A percentile compares a stretch with the other conserved stretches of the same genome.
phyloP scores from a whole-genome alignment of 1,140 invertebrate genomes.

The Penaeus japonicus region DNA sequence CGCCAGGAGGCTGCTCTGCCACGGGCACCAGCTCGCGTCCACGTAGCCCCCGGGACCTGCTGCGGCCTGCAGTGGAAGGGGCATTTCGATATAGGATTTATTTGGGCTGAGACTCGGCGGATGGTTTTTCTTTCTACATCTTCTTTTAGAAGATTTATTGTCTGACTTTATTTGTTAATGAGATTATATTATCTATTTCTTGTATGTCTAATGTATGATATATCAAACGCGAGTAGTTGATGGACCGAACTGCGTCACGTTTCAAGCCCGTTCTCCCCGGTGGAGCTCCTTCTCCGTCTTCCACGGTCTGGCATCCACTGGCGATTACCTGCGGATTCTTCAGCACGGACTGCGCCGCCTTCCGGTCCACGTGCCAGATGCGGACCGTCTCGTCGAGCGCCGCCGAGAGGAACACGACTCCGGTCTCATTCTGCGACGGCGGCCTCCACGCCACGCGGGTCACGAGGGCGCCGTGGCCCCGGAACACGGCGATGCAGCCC shows the following conservation, averaged over 20 bases:
- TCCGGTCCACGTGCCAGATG: constrained; percentile 35
- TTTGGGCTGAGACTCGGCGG: no score
- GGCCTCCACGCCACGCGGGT: constrained; percentile 33
- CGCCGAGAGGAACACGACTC: constrained; percentile 35
- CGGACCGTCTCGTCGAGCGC: constrained; percentile 44
- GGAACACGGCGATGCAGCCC: constrained; percentile 23
- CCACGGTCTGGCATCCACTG: background rate
- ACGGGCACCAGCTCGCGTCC: background rate
- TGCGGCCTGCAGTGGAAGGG: background rate
- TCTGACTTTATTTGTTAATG: no score
- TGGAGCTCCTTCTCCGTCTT: no score
- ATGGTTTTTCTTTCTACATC: no score
- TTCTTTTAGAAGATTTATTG: no score
- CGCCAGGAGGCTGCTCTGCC: background rate
- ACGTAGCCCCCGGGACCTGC: background rate
- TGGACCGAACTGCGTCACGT: no score
- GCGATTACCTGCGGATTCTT: constrained; percentile 33
- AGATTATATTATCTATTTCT: no score
- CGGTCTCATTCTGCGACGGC: background rate
- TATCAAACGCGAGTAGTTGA: no score
- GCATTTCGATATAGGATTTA: background rate
- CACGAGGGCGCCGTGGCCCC: constrained; percentile 22
- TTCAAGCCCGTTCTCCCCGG: no score
- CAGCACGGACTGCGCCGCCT: constrained; percentile 18
- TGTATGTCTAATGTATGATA: no score